Conservation (phyloP, 2,113 vertebrate genomes). For the Conger conger region DNA sequence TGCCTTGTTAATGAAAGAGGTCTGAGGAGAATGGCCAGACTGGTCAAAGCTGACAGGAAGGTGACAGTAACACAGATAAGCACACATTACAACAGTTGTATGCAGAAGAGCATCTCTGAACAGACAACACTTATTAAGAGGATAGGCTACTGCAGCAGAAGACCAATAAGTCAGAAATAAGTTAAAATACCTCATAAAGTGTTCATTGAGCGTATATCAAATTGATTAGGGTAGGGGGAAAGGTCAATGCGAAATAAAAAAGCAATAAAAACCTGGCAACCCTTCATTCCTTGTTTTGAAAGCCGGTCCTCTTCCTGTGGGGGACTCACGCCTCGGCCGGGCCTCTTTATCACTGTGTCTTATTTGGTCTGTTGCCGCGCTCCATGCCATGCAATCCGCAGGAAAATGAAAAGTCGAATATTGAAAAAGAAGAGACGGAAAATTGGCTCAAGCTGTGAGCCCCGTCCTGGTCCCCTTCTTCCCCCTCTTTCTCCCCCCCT, state of each 20-base stretch:
- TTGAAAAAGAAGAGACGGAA: background rate
- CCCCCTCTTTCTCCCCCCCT: background rate
- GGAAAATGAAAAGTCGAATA: background rate
- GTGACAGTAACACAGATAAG: too few relatives aligned
- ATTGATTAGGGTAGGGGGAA: background rate
- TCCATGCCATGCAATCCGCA: background rate
- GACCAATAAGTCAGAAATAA: too few relatives aligned
- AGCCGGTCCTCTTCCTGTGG: background rate
- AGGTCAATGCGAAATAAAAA: background rate
- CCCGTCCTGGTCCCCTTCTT: background rate
- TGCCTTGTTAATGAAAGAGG: too few relatives aligned
- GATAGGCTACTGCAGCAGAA: too few relatives aligned
- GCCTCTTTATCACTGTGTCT: background rate
- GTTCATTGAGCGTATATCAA: too few relatives aligned
- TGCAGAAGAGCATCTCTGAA: too few relatives aligned
- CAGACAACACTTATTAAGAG: too few relatives aligned
- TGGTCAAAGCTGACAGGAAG: too few relatives aligned
- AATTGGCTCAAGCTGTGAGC: background rate
- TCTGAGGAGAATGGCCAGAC: too few relatives aligned
- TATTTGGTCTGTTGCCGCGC: background rate
- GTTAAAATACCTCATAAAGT: too few relatives aligned
- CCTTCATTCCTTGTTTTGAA: background rate
- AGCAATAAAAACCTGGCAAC: conserved; percentile 2
- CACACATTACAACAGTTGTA: too few relatives aligned
- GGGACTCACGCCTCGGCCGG: background rate